A percentile compares a stretch with the other conserved stretches of the same genome.
These are phyloP conservation scores for Panorpa germanica DNA, from an alignment of 2,888 invertebrate species.

Conservation along the genomic window DNA sequence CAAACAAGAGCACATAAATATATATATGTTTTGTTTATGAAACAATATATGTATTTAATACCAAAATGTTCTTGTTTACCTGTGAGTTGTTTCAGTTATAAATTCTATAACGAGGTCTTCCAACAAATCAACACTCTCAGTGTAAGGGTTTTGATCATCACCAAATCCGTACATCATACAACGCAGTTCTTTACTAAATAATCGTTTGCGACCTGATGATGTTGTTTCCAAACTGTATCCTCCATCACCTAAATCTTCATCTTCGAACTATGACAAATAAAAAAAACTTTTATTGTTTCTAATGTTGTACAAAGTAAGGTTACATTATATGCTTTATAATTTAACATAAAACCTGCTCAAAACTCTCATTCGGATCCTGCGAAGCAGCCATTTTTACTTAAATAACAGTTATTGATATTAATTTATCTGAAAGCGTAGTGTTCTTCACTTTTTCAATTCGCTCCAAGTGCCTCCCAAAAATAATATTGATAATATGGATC, in stretches of 20 bases:
- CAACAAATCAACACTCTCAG: constrained; percentile 92
- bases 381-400: too few species aligned
- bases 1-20: constrained; percentile 5
- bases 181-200: constrained; percentile 81
- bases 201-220: constrained; percentile 54
- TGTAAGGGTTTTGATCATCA: constrained; percentile 97
- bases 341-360: too few species aligned
- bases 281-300: too few species aligned
- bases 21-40: constrained; percentile 5
- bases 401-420: too few species aligned
- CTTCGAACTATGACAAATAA: too few species aligned
- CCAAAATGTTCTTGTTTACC: constrained; percentile 26
- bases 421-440: too few species aligned
- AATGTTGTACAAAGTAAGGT: too few species aligned
- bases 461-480: too few species aligned
- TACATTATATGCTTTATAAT: too few species aligned
- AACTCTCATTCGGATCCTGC: too few species aligned
- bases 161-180: constrained; percentile 99
- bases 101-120: constrained; percentile 97
- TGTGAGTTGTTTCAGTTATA: constrained; percentile 82
- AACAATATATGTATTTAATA: neutral
- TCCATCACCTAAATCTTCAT: constrained; percentile 51
- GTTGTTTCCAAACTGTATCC: constrained; percentile 49
- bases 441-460: too few species aligned
- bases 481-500: too few species aligned